Evolutionary conservation across 92 coral and sea anemone species (phyloP), one percentile per base, ranked within the genome.

Genomic region (Paragorgia papillata): DNA sequence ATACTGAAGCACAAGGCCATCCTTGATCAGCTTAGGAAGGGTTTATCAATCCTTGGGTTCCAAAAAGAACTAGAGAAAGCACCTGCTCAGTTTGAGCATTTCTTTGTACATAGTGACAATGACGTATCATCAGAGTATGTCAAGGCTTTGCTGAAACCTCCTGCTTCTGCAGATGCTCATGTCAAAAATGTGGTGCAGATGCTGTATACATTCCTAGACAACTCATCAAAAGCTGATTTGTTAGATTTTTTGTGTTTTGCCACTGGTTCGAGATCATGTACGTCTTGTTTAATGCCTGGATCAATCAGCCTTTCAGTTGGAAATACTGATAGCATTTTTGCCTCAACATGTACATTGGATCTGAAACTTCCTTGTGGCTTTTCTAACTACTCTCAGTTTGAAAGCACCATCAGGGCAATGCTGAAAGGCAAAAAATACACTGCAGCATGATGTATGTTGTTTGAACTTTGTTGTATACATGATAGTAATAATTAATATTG

Each of bases 1-100:
- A 57, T 87, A n/a, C 46, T 80, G 39, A 83, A 87, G 77, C 85
- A 83, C 80, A 78, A 83, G 58, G 78, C 82, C 25, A 18, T 64
- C 20, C 83, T 87, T 57, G 88, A 79, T 50, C 90, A 87, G 76
- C 46, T 87, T 13, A 57, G 85, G 56, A 87, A 69, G 31, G 88
- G 91, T 22, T 58, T 80, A 29, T 71, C 82, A 44, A 80, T 69
- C 22, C 85, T 76, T 14, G 86, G 81, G 33, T 66, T 81, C 9
- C 58, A 66, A 31, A 39, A 29, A 61, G 84, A 86, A 71, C 62
- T 82, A 44, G 84, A 77, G 63, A 76, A 78, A 76, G 61, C 74
- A 59, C 90, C 90, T 18, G 69, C 39, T 34, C 46, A 39, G 75
- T 82, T 82, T 82, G 87, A 86, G 62, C 84, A 75, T 59, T 62